A percentile compares a stretch with the other conserved stretches of the same genome.
Conservation (phyloP, 2,113 vertebrate species). For the Reinhardtius hippoglossoides region DNA sequence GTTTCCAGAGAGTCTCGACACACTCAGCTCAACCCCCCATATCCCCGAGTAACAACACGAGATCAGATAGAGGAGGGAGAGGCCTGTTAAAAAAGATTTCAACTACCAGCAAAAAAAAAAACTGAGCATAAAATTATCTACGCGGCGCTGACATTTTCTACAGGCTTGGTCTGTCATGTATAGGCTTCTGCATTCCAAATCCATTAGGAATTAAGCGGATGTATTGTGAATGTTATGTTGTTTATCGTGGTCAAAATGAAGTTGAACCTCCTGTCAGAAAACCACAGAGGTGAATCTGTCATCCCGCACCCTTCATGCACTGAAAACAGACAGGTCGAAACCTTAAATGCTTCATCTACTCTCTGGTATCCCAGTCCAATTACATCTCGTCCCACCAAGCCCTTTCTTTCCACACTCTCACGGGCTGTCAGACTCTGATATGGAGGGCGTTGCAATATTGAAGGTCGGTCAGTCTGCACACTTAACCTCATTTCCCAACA, state of each 20-base stretch:
- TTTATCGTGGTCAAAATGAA: conserved; percentile 44
- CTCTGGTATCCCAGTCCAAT: conserved; percentile 74
- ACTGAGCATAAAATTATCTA: conserved; percentile 55
- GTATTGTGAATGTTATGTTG: conserved; percentile 16
- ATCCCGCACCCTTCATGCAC: conserved; percentile 38
- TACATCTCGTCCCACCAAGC: conserved; percentile 65
- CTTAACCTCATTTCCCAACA: conserved; percentile 77
- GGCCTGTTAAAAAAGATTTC: conserved; percentile 70
- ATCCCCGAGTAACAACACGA: conserved; percentile 62
- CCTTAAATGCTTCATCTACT: conserved; percentile 69
- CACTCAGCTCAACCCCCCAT: conserved; percentile 62
- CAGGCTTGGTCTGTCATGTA: conserved; percentile 24
- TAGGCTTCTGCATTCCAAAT: conserved; percentile 31
- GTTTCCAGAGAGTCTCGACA: conserved; percentile 75
- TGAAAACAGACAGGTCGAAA: conserved; percentile 61
- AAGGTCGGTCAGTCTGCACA: conserved; percentile 76
- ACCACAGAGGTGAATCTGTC: conserved; percentile 52
- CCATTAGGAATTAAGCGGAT: conserved; percentile 18
- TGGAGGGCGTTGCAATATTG: conserved; percentile 65
- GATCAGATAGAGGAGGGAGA: conserved; percentile 68
- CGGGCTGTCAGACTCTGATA: conserved; percentile 74
- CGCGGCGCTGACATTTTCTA: conserved; percentile 45
- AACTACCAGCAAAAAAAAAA: conserved; percentile 36
- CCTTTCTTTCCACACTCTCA: conserved; percentile 61
- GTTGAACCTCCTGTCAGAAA: conserved; percentile 38